Base-by-base conservation (phyloP, 2,888 invertebrate genomes). In the Crematogaster levior region DNA sequence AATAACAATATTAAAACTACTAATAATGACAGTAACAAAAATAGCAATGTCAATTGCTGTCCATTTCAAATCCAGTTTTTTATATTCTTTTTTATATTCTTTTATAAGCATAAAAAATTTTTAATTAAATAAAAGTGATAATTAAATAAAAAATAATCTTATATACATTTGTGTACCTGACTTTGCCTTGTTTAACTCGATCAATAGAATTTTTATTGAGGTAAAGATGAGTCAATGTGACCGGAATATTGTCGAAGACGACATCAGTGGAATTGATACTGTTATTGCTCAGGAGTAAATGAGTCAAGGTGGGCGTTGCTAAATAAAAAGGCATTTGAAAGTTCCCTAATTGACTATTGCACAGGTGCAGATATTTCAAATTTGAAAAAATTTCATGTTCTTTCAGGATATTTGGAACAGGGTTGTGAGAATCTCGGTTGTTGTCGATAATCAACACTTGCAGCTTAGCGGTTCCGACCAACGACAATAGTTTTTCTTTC, bases 201-300 rank as follows among this genome's bases (percentile, higher is more conserved):
- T 61, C 73, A 1, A 93, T 85, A 0, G 72, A 85, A 82, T 93
- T 93, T 2, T 90, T 89, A 18, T 92, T 88, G 70, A 93, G 37
- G 61, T 92, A 86, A 0, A 93, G 86, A 43, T 87, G 56, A 7
- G 27, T 9, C 18, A 85, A 40, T 0, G 9, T 53, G 3, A 10
- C 0, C 9, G 88, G 88, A 1, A 79, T 1, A n/a, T 85, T 0
- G 0, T 37, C 30, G 4, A 88, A 56, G 4, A 77, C n/a, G 15
- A 82, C 80, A 2, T 40, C 21, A 5, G 3, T 6, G 5, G 86
- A 79, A 2, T 3, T 10, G 37, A 88, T 72, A 0, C 6, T 12
- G 58, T 88, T 88, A 2, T 77, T 72, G 2, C 66, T 68, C 5
- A 88, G 48, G 4, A 63, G 1, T 37, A 88, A 40, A 0, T 21